phyloP scores from a whole-genome alignment of 2,888 invertebrate species.

The Apamea epomidion region DNA sequence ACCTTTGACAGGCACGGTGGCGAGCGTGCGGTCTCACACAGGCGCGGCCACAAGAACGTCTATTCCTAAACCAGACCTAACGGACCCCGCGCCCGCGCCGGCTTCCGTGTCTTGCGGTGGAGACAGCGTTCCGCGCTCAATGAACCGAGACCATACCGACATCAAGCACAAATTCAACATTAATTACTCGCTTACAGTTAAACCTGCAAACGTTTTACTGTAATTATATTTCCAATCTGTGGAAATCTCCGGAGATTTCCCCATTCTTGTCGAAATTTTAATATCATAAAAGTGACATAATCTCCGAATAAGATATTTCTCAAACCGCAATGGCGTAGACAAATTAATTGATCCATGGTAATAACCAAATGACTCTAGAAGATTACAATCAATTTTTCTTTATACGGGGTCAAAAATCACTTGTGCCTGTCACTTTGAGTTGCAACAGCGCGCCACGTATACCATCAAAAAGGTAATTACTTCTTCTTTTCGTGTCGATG shows the following conservation, averaged over 20 bases:
- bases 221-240: slow-evolving; percentile 36
- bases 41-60: slow-evolving; percentile 58
- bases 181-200: slow-evolving; percentile 39
- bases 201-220: slow-evolving; percentile 28
- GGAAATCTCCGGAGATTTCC: slow-evolving; percentile 29
- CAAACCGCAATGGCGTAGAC: slow-evolving; percentile 51
- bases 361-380: slow-evolving; percentile 63
- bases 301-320: slow-evolving; percentile 50
- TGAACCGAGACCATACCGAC: slow-evolving; percentile 49
- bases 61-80: slow-evolving; percentile 53
- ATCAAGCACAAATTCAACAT: slow-evolving; percentile 44
- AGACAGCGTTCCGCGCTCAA: slow-evolving; percentile 49
- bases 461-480: slow-evolving; percentile 33
- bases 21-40: slow-evolving; percentile 54
- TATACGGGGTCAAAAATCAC: slow-evolving; percentile 55
- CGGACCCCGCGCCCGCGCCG: slow-evolving; percentile 40
- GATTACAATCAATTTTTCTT: slow-evolving; percentile 61
- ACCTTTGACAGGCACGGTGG: slow-evolving; percentile 48
- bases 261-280: slow-evolving; percentile 50
- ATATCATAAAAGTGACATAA: slow-evolving; percentile 57
- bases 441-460: slow-evolving; percentile 32
- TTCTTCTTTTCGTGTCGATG: not conserved
- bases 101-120: slow-evolving; percentile 67
- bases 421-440: slow-evolving; percentile 45
- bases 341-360: slow-evolving; percentile 64